Evolutionary conservation across 2,888 invertebrate genomes (phyloP), one percentile per base, ranked within the genome.

Genomic region (Tineola bisselliella): DNA sequence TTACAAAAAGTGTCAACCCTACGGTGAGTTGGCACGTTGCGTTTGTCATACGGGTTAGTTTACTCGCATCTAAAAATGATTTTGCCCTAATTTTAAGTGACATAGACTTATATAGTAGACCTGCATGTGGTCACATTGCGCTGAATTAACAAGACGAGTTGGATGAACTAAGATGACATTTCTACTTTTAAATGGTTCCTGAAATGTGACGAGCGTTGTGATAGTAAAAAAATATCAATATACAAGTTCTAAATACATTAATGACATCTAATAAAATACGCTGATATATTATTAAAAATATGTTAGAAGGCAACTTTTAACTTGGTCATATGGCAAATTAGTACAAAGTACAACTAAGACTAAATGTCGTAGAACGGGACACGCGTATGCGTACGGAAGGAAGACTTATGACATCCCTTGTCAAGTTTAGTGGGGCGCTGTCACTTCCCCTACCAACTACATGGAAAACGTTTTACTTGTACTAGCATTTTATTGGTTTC

Each of bases 381-480:
- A 63, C 64, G 64, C 65, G 64, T 64, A 44, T 33, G 64, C 66
- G 64, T 57, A 61, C 56, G 56, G 56, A 54, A 38, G 73, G 82
- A 84, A 84, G 84, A 80, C 84, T 83, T 84, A 86, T 86, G 86
- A 86, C 81, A 78, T 84, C 84, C 84, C 83, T 79, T 75, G 80
- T 84, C 84, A 83, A 72, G 69, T 65, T 66, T 62, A 60, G 65
- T 65, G 65, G 67, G 69, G 70, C 60, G 62, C 67, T 74, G 75
- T 76, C 78, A 73, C 73, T 69, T 72, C 66, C 66, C 68, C 59
- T 33, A 13, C 59, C 59, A 31, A 19, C 13, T 30, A 81, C 81
- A 81, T 71, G 76, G 76, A 78, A 83, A 83, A 76, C 81, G 81
- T 84, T 84, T 84, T 76, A 83, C 75, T 75, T 69, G 69, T 71